These are phyloP conservation scores for Psittacus erithacus DNA, from an alignment of 2,113 vertebrate genomes.

Conservation along the genomic window DNA sequence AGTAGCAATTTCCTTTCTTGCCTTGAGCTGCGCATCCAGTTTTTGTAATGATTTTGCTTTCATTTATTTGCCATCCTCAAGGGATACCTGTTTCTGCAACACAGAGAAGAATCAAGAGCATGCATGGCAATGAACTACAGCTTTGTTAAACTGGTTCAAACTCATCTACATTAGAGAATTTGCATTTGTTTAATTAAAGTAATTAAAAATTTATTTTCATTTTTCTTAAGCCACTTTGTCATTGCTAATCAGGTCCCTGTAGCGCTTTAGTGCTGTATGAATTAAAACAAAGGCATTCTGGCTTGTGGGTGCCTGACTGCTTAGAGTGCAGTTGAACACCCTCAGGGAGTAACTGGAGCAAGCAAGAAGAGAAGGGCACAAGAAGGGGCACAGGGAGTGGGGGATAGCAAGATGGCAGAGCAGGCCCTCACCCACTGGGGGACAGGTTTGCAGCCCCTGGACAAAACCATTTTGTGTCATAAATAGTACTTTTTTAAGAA, in stretches of 20 bases:
- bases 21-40: not conserved
- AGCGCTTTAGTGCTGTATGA: not conserved
- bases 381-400: not conserved
- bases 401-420: not conserved
- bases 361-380: not conserved
- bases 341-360: not conserved
- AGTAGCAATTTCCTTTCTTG: conserved; percentile 22
- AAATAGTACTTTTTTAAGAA: not conserved
- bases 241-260: conserved; percentile 23
- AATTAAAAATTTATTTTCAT: conserved; percentile 42
- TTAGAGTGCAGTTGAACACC: not conserved
- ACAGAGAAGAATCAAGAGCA: not conserved
- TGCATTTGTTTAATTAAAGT: conserved; percentile 54
- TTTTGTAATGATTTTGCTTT: not conserved
- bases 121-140: not conserved
- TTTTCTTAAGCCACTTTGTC: conserved; percentile 20
- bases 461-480: not conserved
- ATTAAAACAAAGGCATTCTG: conserved; percentile 23
- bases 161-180: conserved; percentile 8
- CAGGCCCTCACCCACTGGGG: not conserved
- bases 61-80: not conserved
- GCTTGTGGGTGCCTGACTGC: not conserved
- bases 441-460: not conserved
- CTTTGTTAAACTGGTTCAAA: conserved; percentile 17
- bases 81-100: not conserved